Evolutionary conservation across 2,113 vertebrate genomes (phyloP).

Genomic region (Bufo bufo): DNA sequence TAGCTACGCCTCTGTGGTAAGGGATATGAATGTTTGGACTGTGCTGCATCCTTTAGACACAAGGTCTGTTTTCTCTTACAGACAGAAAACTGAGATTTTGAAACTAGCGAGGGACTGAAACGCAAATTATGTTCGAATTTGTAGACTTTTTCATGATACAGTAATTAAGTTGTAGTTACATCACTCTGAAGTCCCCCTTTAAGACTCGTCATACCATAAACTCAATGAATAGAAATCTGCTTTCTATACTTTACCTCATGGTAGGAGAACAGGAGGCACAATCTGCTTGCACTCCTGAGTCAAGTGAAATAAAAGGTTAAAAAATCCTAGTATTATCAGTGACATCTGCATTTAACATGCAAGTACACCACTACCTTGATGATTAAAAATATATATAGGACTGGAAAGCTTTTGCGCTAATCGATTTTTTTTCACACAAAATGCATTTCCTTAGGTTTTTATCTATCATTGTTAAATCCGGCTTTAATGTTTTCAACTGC

Average conservation of each 20-base stretch:
- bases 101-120: too few species aligned
- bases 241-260: neutral
- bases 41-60: too few species aligned
- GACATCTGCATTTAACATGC: neutral
- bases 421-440: neutral
- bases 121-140: neutral
- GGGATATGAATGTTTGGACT: too few species aligned
- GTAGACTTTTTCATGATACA: neutral
- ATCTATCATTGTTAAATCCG: conserved; percentile 47
- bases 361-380: neutral
- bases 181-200: neutral
- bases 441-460: conserved; percentile 14
- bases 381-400: neutral
- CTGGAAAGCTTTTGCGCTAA: neutral
- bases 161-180: neutral
- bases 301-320: neutral
- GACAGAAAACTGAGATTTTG: too few species aligned
- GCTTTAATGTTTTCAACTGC: conserved; percentile 48
- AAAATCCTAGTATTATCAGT: neutral
- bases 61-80: too few species aligned
- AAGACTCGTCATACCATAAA: neutral
- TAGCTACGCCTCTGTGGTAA: too few species aligned
- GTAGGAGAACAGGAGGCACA: neutral
- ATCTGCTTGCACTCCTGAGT: too few species aligned
- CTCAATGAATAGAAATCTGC: neutral